Evolutionary conservation across 1,140 invertebrate genomes (phyloP).

Genomic region (Panagrolaimus sp.): DNA sequence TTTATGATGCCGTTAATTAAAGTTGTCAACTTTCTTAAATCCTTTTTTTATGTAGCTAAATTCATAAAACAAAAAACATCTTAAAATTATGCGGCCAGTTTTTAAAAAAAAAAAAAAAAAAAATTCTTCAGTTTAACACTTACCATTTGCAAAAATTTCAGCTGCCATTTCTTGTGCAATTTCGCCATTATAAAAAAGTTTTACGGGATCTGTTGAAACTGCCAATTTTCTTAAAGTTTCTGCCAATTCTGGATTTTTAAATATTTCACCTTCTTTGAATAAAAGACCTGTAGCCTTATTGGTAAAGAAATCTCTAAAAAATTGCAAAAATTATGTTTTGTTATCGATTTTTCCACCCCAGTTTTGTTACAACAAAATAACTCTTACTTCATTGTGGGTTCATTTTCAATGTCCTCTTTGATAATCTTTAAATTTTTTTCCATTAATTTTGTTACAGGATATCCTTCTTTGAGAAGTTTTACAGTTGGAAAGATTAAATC

Average conservation of each 20-base stretch:
- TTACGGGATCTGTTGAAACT: constrained; percentile 48
- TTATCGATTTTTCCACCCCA: too few relatives aligned
- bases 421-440: constrained; percentile 65
- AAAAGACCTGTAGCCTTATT: constrained; percentile 60
- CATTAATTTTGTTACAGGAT: constrained; percentile 68
- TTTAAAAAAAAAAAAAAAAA: not conserved
- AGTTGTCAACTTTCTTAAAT: too few relatives aligned
- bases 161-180: constrained; percentile 47
- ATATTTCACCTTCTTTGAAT: constrained; percentile 61
- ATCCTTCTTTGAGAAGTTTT: constrained; percentile 72
- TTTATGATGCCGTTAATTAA: too few relatives aligned
- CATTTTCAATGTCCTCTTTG: constrained; percentile 52
- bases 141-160: constrained; percentile 55
- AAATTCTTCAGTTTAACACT: not conserved
- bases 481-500: constrained; percentile 73
- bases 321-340: not conserved
- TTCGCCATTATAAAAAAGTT: constrained; percentile 59
- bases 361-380: not conserved
- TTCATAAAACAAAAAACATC: not conserved
- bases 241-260: constrained; percentile 60
- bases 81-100: too few relatives aligned
- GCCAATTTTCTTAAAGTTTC: constrained; percentile 60
- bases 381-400: constrained; percentile 41
- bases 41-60: not conserved
- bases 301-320: constrained; percentile 53